These are phyloP conservation scores for Bombylius discolor DNA, from an alignment of 2,888 invertebrate genomes.

Conservation along the genomic window DNA sequence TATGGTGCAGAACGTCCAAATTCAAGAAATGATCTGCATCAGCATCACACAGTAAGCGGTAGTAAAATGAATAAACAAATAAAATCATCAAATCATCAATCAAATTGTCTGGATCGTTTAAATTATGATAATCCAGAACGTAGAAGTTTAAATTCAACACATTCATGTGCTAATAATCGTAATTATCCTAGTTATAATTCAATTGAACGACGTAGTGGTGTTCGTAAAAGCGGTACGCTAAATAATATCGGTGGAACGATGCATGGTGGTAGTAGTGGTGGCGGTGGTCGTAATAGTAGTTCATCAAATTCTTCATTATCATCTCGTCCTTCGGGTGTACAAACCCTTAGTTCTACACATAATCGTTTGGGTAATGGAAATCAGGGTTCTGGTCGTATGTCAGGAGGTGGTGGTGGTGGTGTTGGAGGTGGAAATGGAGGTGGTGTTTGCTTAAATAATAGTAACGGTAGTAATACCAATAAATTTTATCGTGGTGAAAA, in stretches of 20 bases:
- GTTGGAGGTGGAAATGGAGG: constrained; percentile 5
- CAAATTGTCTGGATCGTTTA: constrained; percentile 20
- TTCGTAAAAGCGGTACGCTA: constrained; percentile 34
- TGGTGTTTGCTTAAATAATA: constrained; percentile 8
- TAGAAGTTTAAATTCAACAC: constrained; percentile 32
- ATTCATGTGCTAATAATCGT: constrained; percentile 22
- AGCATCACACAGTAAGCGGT: neutral
- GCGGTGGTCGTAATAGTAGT: constrained; percentile 15
- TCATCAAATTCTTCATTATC: constrained; percentile 12
- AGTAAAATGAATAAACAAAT: constrained; percentile 7
- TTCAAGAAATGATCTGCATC: constrained; percentile 12
- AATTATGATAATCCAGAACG: constrained; percentile 29
- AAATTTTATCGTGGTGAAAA: constrained; percentile 1
- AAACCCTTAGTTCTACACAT: constrained; percentile 20
- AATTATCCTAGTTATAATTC: constrained; percentile 28
- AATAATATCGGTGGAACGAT: constrained; percentile 25
- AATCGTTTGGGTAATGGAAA: constrained; percentile 9
- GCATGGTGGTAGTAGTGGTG: constrained; percentile 6
- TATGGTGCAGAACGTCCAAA: constrained; percentile 21
- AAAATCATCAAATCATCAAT: neutral
- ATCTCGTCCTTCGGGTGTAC: constrained; percentile 18
- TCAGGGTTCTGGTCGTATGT: constrained; percentile 10
- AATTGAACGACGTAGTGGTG: constrained; percentile 27
- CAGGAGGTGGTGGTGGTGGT: constrained; percentile 7
- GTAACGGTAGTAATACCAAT: constrained; percentile 3